Evolutionary conservation across 2,113 vertebrate genomes (phyloP), one percentile per base, ranked within the genome.

Genomic region (Brachyistius frenatus): DNA sequence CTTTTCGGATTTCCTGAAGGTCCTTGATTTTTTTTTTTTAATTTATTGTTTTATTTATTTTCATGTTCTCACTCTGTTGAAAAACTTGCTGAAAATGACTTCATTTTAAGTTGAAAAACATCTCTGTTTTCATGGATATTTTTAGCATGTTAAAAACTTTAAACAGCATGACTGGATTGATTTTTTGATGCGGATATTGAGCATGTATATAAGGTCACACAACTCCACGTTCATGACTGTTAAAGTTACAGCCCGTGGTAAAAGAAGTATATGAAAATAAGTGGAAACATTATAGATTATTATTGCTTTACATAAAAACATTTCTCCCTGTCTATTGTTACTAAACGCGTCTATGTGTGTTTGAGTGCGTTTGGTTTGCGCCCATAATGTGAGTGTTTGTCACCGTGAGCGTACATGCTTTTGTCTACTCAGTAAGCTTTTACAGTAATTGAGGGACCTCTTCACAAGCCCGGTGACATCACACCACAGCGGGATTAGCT

Each of bases 381-480:
- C 70, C 70, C 63, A 73, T 79, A 62, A 75, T 67, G 56, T 69
- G 78, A 87, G 86, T 88, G 89, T 84, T 83, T 77, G 62, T 63
- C 76, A 44, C 13, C 86, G 83, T 90, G 91, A 85, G 88, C 47
- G 37, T 56, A 36, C 87, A 90, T 86, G 61, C 83, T 78, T 83
- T 85, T 80, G 69, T 90, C 80, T 79, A 84, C 85, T 92, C 90
- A 90, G 80, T 87, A 60, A 88, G 91, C 87, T 92, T 91, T 91
- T 91, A 91, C 32, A 76, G 75, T 92, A 90, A 93, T 91, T 91
- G 86, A 87, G 76, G 73, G 81, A 76, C 73, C 89, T 81, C 44
- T 80, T 83, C 78, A 68, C 35, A 66, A 66, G 63, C 75, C 56
- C 65, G 23, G 11, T 77, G 85, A 88, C 88, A 88, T 69, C 71